Evolutionary conservation across 1,140 invertebrate species (phyloP).

Genomic region (Saccostrea cuccullata): DNA sequence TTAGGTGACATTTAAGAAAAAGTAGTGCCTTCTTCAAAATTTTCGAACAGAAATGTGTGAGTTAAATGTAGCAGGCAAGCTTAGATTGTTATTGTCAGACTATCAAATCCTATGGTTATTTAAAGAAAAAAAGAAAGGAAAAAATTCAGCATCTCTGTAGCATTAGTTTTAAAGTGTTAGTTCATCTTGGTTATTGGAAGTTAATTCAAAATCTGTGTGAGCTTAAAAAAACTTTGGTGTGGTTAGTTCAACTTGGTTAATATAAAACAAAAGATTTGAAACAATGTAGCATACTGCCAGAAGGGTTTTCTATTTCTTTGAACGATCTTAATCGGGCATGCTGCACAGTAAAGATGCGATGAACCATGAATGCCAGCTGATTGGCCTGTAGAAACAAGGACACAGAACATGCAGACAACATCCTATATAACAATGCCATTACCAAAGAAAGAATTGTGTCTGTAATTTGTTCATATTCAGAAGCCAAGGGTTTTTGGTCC

Average conservation of each 20-base stretch:
- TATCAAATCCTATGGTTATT: no score
- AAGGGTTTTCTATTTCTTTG: not conserved
- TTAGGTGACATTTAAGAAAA: no score
- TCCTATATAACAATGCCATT: conserved; percentile 3
- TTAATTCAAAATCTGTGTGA: not conserved
- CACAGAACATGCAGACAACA: conserved; percentile 7
- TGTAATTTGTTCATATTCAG: not conserved
- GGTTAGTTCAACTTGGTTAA: not conserved
- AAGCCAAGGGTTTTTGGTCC: no score
- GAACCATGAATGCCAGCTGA: conserved; percentile 82
- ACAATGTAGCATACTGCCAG: conserved; percentile 35
- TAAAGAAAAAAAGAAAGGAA: no score
- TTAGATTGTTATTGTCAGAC: no score
- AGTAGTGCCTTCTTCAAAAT: no score
- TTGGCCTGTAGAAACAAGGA: conserved; percentile 79
- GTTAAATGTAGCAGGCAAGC: no score
- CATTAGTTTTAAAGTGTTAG: not conserved
- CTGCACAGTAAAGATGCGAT: conserved; percentile 83
- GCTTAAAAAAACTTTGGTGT: not conserved
- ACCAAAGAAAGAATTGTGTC: not conserved
- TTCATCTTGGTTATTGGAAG: not conserved
- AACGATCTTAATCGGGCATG: conserved; percentile 43
- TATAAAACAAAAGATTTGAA: not conserved
- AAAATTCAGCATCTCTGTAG: no score
- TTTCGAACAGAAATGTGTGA: no score